These are phyloP conservation scores for Oncorhynchus keta DNA, from an alignment of 2,113 vertebrate genomes.

Conservation along the genomic window DNA sequence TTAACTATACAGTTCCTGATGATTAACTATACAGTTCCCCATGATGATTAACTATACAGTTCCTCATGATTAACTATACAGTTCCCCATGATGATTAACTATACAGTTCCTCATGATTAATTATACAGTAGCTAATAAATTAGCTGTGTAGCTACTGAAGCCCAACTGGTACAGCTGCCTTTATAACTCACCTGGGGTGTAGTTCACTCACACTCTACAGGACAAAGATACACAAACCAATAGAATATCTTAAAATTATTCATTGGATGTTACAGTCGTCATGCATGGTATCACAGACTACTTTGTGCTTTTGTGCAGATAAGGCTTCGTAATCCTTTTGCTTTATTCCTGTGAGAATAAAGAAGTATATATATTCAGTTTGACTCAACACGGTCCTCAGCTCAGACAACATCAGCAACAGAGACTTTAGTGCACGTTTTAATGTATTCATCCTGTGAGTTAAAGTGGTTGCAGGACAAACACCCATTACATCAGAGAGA, in stretches of 20 bases:
- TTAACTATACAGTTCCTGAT: too few species aligned
- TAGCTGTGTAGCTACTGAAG: too few species aligned
- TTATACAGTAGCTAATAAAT: too few species aligned
- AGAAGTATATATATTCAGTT: slow-evolving; percentile 17
- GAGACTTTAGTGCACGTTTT: slow-evolving; percentile 1
- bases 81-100: too few species aligned
- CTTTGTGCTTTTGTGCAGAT: slow-evolving; percentile 42
- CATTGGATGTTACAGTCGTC: slow-evolving; percentile 42
- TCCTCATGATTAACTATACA: too few species aligned
- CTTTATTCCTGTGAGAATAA: slow-evolving; percentile 21
- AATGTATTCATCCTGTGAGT: slow-evolving; percentile 40
- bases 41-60: too few species aligned
- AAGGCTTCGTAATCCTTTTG: slow-evolving; percentile 11
- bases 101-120: too few species aligned
- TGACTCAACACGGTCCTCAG: slow-evolving; percentile 15
- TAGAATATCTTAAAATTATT: slow-evolving; percentile 72
- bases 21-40: too few species aligned
- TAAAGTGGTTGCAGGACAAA: slow-evolving; percentile 46
- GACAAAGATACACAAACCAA: slow-evolving; percentile 57
- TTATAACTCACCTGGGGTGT: too few species aligned
- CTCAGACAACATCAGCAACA: not conserved
- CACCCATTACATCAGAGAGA: not conserved
- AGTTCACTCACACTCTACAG: slow-evolving; percentile 30
- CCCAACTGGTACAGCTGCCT: too few species aligned
- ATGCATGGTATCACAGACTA: slow-evolving; percentile 35